Evolutionary conservation across 2,888 invertebrate species (phyloP).

Genomic region (Boloria euphrosyne): DNA sequence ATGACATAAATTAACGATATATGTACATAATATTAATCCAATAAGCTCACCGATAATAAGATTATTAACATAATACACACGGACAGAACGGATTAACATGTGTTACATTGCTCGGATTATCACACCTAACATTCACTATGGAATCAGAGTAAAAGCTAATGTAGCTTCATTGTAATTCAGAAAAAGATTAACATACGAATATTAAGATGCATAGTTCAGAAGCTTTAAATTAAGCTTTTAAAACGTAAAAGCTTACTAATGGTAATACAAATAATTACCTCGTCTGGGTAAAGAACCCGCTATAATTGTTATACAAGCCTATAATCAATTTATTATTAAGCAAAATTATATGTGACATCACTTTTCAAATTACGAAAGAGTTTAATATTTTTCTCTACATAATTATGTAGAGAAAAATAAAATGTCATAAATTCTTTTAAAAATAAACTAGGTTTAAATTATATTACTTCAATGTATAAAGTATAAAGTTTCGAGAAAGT

Average conservation of each 20-base stretch:
- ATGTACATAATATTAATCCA: constrained; percentile 23
- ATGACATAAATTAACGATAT: constrained; percentile 15
- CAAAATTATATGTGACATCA: too few species aligned
- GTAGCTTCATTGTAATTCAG: too few species aligned
- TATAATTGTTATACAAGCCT: too few species aligned
- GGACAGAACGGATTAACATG: constrained; percentile 21
- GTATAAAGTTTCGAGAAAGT: constrained; percentile 7
- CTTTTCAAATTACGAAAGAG: too few species aligned
- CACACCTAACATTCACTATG: constrained; percentile 13
- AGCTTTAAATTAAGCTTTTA: too few species aligned
- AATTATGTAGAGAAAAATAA: background rate
- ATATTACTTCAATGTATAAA: constrained; percentile 12
- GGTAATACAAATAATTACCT: too few species aligned
- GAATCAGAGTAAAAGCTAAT: constrained; percentile 34
- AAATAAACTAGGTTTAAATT: background rate
- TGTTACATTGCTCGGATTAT: constrained; percentile 19
- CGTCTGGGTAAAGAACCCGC: too few species aligned
- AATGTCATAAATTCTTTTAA: background rate
- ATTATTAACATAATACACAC: constrained; percentile 27
- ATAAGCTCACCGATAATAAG: constrained; percentile 26
- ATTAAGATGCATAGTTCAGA: too few species aligned
- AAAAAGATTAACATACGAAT: too few species aligned
- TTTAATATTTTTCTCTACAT: too few species aligned
- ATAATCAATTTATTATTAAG: too few species aligned
- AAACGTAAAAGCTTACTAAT: too few species aligned